Evolutionary conservation across 1,140 invertebrate species (phyloP).

Genomic region (Calliphora vicina): DNA sequence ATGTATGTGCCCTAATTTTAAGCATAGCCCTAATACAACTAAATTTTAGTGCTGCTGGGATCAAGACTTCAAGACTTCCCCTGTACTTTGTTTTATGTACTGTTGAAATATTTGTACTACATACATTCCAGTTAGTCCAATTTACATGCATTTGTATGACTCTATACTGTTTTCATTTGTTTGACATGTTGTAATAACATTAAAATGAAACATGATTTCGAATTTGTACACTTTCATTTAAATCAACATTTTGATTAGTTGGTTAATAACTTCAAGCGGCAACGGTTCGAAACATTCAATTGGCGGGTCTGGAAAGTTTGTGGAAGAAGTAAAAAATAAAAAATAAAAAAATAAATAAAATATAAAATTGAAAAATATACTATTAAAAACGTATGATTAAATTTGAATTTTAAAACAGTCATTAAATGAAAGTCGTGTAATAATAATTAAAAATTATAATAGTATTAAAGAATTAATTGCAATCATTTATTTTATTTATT

Average conservation of each 20-base stretch:
- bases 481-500: too few species aligned
- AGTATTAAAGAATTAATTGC: too few species aligned
- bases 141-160: not conserved
- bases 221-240: not conserved
- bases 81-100: not conserved
- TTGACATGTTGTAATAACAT: conserved; percentile 1
- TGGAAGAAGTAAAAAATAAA: too few species aligned
- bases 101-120: not conserved
- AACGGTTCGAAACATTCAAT: not conserved
- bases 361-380: too few species aligned
- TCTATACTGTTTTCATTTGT: not conserved
- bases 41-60: not conserved
- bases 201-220: not conserved
- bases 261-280: conserved; percentile 16
- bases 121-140: not conserved
- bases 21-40: too few species aligned
- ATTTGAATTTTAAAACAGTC: too few species aligned
- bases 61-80: not conserved
- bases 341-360: too few species aligned
- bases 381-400: too few species aligned
- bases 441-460: too few species aligned
- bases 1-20: too few species aligned
- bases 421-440: too few species aligned
- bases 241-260: conserved; percentile 33
- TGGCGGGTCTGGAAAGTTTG: too few species aligned